Base-by-base conservation (phyloP, 30 jellyfish, hydroid and myxozoan genomes). In the Pelagia noctiluca region DNA sequence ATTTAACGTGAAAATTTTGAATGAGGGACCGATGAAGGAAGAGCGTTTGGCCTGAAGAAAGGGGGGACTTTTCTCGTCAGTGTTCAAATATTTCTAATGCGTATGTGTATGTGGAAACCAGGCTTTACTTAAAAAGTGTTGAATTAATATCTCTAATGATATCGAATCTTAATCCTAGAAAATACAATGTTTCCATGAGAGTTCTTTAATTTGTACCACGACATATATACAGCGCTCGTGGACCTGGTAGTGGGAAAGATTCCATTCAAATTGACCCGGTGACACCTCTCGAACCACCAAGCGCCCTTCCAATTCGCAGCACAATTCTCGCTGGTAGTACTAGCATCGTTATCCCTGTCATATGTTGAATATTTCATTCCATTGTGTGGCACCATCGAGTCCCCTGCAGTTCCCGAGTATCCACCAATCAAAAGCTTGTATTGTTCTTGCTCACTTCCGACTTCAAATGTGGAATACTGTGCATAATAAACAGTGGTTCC, bases 241-340 rank as follows among this genome's bases (percentile, higher is more conserved):
- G 71, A 50, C 11, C 0, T 1, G 19, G 29, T 25, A 26, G 35
- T 18, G 16, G 42, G 36, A 12, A 29, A 19, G 26, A 0, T 13
- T n/a, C 50, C 84, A 42, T 72, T 72, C 1, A 72, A 49, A n/a
- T 72, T 72, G 29, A 29, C 35, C 1, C 19, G 32, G 48, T 36
- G 48, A 37, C 84, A 72, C n/a, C 32, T 72, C 25, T 18, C 35
- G 47, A 36, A 71, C 84, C 84, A 72, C 84, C 84, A 72, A 1
- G 71, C 84, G 22, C 71, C 30, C 26, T 25, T 25, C 13, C 18
- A 72, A 2, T 7, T 21, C 16, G 21, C 63, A 11, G 84, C 84
- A 72, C 84, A 72, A 26, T 72, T 12, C 29, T 37, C 71, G 19
- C 23, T 50, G 22, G 69, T n/a, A n/a, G n/a, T n/a, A n/a, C n/a